These are phyloP conservation scores for Drosophila austrosaltans DNA, from an alignment of 2,888 invertebrate genomes.

Conservation along the genomic window DNA sequence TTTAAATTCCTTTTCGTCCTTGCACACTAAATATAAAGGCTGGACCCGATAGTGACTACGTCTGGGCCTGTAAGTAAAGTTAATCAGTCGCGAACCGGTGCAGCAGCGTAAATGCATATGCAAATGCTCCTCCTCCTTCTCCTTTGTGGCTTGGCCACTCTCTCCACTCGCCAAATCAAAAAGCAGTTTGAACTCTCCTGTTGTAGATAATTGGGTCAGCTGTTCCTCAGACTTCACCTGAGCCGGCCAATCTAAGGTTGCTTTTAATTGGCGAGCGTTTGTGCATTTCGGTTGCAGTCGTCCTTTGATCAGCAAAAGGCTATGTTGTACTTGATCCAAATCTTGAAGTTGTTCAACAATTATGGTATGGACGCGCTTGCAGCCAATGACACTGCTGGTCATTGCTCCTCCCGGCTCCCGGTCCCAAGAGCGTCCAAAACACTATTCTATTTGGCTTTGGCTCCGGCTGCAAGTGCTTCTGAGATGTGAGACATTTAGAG, in stretches of 20 bases:
- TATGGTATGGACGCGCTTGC: slow-evolving; percentile 62
- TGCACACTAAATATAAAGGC: slow-evolving; percentile 93
- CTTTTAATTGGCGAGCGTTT: slow-evolving; percentile 56
- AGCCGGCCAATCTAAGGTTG: slow-evolving; percentile 40
- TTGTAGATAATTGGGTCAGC: slow-evolving; percentile 53
- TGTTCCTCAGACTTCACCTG: slow-evolving; percentile 40
- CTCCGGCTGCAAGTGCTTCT: not conserved
- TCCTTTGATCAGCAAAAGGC: slow-evolving; percentile 80
- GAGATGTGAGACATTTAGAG: too few species aligned
- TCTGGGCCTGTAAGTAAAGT: slow-evolving; percentile 53
- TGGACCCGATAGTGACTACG: slow-evolving; percentile 70
- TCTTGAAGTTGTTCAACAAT: slow-evolving; percentile 75
- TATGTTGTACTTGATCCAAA: slow-evolving; percentile 73
- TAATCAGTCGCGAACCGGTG: slow-evolving; percentile 49
- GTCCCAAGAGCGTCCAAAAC: slow-evolving; percentile 7
- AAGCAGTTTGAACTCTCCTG: slow-evolving; percentile 80
- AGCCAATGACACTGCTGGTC: slow-evolving; percentile 62
- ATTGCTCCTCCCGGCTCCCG: slow-evolving; percentile 43
- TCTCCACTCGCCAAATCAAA: slow-evolving; percentile 58
- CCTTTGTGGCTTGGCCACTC: not conserved
- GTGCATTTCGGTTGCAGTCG: slow-evolving; percentile 67
- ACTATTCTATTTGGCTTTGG: not conserved
- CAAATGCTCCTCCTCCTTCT: not conserved
- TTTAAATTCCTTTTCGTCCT: slow-evolving; percentile 84
- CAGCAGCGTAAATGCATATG: slow-evolving; percentile 60